phyloP scores from a whole-genome alignment of 1,140 invertebrate genomes.

The Pseudomyrmex flavicornis region DNA sequence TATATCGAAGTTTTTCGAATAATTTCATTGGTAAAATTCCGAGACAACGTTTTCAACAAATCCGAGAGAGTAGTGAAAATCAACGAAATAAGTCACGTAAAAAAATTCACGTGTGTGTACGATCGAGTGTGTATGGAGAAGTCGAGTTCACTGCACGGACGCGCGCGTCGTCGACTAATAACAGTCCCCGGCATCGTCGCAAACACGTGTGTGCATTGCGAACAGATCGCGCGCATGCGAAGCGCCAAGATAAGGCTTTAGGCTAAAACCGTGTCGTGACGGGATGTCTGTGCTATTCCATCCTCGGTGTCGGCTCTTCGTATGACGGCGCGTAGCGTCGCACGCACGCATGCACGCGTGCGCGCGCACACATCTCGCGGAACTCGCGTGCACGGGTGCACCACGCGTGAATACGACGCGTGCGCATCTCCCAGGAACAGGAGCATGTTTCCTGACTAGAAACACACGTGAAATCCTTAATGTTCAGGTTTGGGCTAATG shows the following conservation, averaged over 20 bases:
- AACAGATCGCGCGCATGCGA: constrained; percentile 76
- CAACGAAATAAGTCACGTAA: neutral
- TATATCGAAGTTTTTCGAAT: neutral
- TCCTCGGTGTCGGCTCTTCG: constrained; percentile 59
- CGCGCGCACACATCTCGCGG: constrained; percentile 31
- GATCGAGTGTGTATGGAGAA: constrained; percentile 30
- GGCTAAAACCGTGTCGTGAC: constrained; percentile 77
- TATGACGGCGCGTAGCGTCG: constrained; percentile 47
- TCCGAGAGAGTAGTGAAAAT: neutral
- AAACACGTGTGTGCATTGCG: constrained; percentile 46
- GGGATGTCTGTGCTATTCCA: constrained; percentile 72
- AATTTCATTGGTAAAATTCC: neutral
- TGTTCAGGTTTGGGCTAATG: no score
- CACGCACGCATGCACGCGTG: constrained; percentile 52
- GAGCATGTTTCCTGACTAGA: neutral
- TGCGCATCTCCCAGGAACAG: neutral
- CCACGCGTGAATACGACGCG: constrained; percentile 37
- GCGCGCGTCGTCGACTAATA: constrained; percentile 78
- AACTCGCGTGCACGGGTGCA: constrained; percentile 61
- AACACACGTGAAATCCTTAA: no score
- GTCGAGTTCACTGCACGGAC: constrained; percentile 67
- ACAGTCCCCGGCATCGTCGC: constrained; percentile 58
- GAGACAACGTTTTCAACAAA: neutral
- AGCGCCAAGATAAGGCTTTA: constrained; percentile 75
- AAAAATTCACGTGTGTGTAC: neutral